These are phyloP conservation scores for Avahi laniger DNA, from an alignment of 2,797 vertebrate species.

Conservation along the genomic window DNA sequence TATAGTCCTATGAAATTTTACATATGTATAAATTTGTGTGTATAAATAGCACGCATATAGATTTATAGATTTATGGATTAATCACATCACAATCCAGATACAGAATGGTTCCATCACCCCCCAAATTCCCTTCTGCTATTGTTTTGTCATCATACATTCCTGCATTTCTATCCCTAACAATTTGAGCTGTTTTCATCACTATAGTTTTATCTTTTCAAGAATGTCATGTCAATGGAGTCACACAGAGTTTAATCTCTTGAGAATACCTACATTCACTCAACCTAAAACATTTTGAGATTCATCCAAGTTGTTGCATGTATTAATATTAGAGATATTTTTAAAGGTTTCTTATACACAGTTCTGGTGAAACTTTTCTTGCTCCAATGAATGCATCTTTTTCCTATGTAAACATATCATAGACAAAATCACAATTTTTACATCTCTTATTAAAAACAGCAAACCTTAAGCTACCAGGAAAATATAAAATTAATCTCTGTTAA, in stretches of 20 bases:
- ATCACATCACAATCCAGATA: not conserved
- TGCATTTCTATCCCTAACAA: not conserved
- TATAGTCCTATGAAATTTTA: not conserved
- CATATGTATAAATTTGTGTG: not conserved
- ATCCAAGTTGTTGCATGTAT: not conserved
- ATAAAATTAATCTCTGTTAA: not conserved
- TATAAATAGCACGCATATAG: not conserved
- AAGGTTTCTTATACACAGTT: not conserved
- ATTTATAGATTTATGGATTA: not conserved
- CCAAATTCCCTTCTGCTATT: not conserved
- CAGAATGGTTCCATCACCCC: fast-evolving
- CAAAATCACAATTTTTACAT: not conserved
- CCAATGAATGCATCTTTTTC: not conserved
- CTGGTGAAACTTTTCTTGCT: not conserved
- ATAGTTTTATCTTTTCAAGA: not conserved
- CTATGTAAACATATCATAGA: not conserved
- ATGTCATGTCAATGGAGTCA: not conserved
- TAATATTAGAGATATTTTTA: not conserved
- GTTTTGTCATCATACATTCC: not conserved
- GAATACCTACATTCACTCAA: not conserved
- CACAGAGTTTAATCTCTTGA: not conserved
- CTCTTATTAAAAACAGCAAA: not conserved
- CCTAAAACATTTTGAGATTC: not conserved
- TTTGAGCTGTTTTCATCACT: not conserved
- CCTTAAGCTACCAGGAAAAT: not conserved